Evolutionary conservation across 2,113 vertebrate species (phyloP), one percentile per base, ranked within the genome.

Genomic region (Hippolais icterina): DNA sequence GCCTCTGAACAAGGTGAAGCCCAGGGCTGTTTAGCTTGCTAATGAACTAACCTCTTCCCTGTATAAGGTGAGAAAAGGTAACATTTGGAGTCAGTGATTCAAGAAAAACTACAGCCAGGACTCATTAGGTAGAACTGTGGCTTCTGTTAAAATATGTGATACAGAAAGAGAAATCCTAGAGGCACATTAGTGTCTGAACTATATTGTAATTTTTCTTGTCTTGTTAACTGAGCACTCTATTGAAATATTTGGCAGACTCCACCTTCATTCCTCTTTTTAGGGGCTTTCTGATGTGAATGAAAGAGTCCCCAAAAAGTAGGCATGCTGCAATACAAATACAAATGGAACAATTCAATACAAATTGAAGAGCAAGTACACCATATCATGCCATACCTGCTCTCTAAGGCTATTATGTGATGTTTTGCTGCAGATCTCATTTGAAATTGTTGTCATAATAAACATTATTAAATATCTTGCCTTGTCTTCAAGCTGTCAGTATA

Each of bases 381-480:
- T 37, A 4, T 71, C 33, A 2, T 28, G 47, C 25, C n/a, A 4
- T 33, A 33, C n/a, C 82, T 65, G 29, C 64, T 88, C 54, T 24
- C 47, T 6, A n/a, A 79, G 94, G 42, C 66, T 60, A 10, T 33
- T 39, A 42, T 0, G 9, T 57, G 66, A 50, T 13, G 1, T 50
- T 83, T 56, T 71, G 60, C 92, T 93, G 80, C 86, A 78, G 68
- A 12, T n/a, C 44, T 75, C 23, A 29, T 70, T 63, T 75, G 39
- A 88, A 78, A 68, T 42, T 80, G 49, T 44, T 83, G 37, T 64
- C 18, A 46, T 50, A 96, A 96, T 96, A 94, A 96, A 96, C 28
- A 11, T 44, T 31, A 83, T 90, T 27, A 71, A 90, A 68, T 68
- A 28, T 35, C 29, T 50, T 81, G 44, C 2, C 76, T 54, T 70